These are phyloP conservation scores for Pollenia labialis DNA, from an alignment of 2,888 invertebrate genomes.

Conservation along the genomic window DNA sequence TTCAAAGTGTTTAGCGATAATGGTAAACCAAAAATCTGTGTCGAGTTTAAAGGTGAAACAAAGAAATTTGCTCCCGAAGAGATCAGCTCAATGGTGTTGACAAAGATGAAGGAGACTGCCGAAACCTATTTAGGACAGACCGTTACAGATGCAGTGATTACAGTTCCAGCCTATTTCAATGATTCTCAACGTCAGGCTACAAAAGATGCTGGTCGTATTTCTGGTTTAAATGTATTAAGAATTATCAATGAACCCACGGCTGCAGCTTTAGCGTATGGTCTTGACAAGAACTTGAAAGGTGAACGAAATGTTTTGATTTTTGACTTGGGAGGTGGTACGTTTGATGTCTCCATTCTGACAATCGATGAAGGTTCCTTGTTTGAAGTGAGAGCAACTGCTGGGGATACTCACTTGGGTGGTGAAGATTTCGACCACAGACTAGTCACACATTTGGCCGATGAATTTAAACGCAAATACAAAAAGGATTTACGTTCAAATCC, in stretches of 20 bases:
- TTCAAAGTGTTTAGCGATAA: conserved; percentile 93
- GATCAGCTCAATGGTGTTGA: conserved; percentile 95
- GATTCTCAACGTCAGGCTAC: conserved; percentile 96
- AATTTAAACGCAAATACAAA: conserved; percentile 92
- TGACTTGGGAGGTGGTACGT: conserved; percentile 91
- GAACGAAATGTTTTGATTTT: conserved; percentile 92
- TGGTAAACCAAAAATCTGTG: conserved; percentile 92
- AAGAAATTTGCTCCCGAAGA: conserved; percentile 96
- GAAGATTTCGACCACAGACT: conserved; percentile 96
- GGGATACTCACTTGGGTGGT: conserved; percentile 97
- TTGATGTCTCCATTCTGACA: conserved; percentile 97
- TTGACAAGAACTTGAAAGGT: conserved; percentile 92
- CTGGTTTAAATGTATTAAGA: conserved; percentile 94
- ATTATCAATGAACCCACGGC: conserved; percentile 97
- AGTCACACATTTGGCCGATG: conserved; percentile 93
- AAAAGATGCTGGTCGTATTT: conserved; percentile 96
- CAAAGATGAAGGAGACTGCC: conserved; percentile 96
- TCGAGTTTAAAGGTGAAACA: conserved; percentile 93
- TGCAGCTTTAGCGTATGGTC: conserved; percentile 96
- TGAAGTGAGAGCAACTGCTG: conserved; percentile 97
- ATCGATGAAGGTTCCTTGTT: conserved; percentile 96
- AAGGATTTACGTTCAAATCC: conserved; percentile 88
- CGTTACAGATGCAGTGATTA: conserved; percentile 94
- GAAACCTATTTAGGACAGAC: conserved; percentile 94
- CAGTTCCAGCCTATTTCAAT: conserved; percentile 96